A percentile compares a stretch with the other conserved stretches of the same genome.
phyloP scores from a whole-genome alignment of 2,113 vertebrate genomes.

The Antidorcas marsupialis region DNA sequence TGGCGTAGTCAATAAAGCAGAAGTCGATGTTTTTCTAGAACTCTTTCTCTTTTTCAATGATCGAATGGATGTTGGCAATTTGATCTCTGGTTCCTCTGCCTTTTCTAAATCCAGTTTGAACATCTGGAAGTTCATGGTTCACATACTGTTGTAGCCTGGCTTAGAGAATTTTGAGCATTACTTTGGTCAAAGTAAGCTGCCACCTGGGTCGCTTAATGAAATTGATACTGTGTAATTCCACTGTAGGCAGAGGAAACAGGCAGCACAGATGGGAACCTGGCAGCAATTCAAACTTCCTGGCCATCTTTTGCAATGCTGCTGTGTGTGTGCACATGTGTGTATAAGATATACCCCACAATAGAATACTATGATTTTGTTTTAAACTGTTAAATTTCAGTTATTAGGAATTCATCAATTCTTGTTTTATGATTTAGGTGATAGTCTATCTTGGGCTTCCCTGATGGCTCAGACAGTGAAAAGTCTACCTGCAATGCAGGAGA shows the following conservation, averaged over 20 bases:
- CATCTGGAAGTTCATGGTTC: not conserved
- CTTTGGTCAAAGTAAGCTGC: not conserved
- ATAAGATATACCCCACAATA: not conserved
- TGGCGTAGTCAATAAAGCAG: no score
- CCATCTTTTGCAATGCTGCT: not conserved
- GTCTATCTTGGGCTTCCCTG: not conserved
- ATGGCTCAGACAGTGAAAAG: no score
- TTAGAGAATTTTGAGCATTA: not conserved
- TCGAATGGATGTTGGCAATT: not conserved
- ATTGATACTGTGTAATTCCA: not conserved
- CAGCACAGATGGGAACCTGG: not conserved
- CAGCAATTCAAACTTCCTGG: not conserved
- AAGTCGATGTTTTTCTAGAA: not conserved
- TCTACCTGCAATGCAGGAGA: no score
- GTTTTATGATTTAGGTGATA: not conserved
- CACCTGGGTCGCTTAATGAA: not conserved
- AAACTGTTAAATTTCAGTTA: not conserved
- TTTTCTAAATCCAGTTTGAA: not conserved
- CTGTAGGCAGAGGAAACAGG: not conserved
- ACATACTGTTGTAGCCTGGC: not conserved
- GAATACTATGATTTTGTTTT: not conserved
- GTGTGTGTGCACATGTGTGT: not conserved
- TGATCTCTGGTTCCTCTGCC: not conserved
- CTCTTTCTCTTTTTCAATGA: not conserved
- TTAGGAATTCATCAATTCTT: not conserved